These are phyloP conservation scores for Netelia inedita DNA, from an alignment of 2,888 invertebrate genomes.

Conservation along the genomic window DNA sequence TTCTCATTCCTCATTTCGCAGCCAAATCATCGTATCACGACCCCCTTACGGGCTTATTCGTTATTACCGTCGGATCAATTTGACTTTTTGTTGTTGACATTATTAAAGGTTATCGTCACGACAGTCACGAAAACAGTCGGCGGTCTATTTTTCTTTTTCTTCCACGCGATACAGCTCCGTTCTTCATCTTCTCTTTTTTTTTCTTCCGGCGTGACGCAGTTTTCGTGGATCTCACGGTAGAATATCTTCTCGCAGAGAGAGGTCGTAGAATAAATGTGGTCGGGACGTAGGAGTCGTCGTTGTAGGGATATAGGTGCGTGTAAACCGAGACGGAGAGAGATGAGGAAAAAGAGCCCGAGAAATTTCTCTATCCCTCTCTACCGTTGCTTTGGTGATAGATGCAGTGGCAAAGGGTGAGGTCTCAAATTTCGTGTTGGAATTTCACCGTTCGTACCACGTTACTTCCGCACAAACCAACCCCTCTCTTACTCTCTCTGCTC, in stretches of 20 bases:
- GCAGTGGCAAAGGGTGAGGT: conserved; percentile 45
- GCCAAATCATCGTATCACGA: conserved; percentile 13
- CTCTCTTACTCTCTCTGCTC: conserved; percentile 23
- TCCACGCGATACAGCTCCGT: background rate
- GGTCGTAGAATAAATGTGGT: conserved; percentile 43
- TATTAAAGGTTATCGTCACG: conserved; percentile 44
- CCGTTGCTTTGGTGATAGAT: conserved; percentile 62
- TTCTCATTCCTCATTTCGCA: conserved; percentile 27
- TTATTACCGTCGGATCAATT: background rate
- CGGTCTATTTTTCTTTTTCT: conserved; percentile 45
- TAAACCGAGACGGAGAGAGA: conserved; percentile 32
- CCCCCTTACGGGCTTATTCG: background rate
- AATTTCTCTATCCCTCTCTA: conserved; percentile 27
- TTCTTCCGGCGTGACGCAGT: background rate
- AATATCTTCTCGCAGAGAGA: conserved; percentile 2
- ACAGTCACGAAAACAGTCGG: background rate
- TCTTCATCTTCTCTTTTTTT: conserved; percentile 2
- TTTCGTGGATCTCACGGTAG: conserved; percentile 1
- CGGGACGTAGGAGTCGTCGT: conserved; percentile 6
- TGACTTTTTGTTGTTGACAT: conserved; percentile 44
- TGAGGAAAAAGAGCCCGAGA: conserved; percentile 33
- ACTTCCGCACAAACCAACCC: conserved; percentile 21
- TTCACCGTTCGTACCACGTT: conserved; percentile 55
- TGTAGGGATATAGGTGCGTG: conserved; percentile 45
- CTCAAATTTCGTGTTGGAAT: conserved; percentile 62